Conservation (phyloP, 2,888 invertebrate genomes). For the Halocaridina rubra region DNA sequence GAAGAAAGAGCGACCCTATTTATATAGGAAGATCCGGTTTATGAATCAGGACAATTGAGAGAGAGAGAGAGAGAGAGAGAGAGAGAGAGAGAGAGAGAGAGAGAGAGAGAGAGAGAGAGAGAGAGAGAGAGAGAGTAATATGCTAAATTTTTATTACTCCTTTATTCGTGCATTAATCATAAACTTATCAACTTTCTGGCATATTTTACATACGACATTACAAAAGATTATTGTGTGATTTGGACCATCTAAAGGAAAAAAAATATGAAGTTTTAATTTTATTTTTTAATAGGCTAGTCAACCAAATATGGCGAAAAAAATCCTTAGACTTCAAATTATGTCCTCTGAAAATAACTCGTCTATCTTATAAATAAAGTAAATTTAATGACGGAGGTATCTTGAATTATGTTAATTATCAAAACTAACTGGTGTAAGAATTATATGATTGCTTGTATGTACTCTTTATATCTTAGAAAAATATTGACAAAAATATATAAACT, state of each 20-base stretch:
- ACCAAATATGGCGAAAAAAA: neutral
- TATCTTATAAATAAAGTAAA: too few species aligned
- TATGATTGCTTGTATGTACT: too few species aligned
- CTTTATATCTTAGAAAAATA: neutral
- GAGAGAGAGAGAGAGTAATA: slow-evolving; percentile 5
- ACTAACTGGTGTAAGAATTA: too few species aligned
- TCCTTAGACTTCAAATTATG: too few species aligned
- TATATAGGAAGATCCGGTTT: too few species aligned
- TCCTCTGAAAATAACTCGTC: too few species aligned
- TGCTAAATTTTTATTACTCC: neutral
- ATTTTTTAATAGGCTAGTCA: neutral
- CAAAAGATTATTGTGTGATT: neutral
- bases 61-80: slow-evolving; percentile 27
- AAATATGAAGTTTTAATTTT: neutral
- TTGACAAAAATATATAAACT: neutral
- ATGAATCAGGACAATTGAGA: neutral
- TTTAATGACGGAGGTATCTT: too few species aligned
- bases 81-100: slow-evolving; percentile 30
- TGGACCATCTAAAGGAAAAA: neutral
- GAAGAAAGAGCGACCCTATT: too few species aligned
- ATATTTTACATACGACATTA: neutral
- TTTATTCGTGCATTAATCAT: neutral
- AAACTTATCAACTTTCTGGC: neutral
- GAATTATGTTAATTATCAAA: too few species aligned
- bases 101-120: slow-evolving; percentile 14